phyloP scores from a whole-genome alignment of 2,113 vertebrate genomes.

The Cyprinodon brontotheroides region DNA sequence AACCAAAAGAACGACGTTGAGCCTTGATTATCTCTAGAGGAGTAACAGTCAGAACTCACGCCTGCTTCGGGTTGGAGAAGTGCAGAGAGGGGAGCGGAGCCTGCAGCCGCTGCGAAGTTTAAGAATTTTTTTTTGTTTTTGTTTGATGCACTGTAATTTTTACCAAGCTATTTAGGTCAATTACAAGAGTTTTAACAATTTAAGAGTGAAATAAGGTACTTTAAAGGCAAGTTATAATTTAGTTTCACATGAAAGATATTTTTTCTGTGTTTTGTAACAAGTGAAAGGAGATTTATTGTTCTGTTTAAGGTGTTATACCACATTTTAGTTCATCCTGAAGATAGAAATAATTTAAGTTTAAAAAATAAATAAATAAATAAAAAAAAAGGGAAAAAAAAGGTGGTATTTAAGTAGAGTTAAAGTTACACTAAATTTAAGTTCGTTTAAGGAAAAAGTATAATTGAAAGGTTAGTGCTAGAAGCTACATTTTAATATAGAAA shows the following conservation, averaged over 20 bases:
- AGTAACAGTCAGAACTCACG: too few relatives aligned
- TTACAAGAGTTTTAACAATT: background rate
- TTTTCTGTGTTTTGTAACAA: background rate
- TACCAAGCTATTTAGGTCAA: background rate
- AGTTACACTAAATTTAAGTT: background rate
- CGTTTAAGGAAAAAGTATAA: too few relatives aligned
- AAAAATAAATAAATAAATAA: too few relatives aligned
- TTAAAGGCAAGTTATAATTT: background rate
- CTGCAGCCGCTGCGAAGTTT: too few relatives aligned
- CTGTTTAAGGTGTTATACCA: background rate
- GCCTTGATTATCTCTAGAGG: too few relatives aligned
- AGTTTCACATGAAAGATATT: background rate
- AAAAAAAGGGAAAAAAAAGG: too few relatives aligned
- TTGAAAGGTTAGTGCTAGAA: too few relatives aligned
- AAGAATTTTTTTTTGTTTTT: background rate
- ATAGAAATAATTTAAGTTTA: background rate
- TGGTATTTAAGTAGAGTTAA: background rate
- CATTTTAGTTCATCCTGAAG: background rate
- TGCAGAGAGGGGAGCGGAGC: too few relatives aligned
- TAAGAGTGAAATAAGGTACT: background rate
- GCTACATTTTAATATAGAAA: too few relatives aligned
- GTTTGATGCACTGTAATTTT: background rate
- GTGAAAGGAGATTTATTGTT: background rate
- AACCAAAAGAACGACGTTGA: too few relatives aligned
- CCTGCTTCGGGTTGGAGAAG: too few relatives aligned